Base-by-base conservation (phyloP, 1,140 invertebrate genomes). In the Apolygus lucorum region DNA sequence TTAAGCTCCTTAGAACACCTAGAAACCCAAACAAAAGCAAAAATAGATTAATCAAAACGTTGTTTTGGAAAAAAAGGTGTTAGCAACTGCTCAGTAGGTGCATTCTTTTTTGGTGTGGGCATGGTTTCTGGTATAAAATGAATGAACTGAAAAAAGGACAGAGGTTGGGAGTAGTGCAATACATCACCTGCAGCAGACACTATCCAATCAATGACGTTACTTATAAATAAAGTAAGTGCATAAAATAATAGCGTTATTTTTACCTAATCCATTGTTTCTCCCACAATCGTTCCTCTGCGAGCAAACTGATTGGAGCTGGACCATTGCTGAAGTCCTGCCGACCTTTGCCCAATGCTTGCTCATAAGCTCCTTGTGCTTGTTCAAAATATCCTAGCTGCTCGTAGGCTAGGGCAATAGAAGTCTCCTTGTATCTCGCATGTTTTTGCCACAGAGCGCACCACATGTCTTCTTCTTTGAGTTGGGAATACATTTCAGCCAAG, bases 351-450 rank as follows among this genome's bases (percentile, higher is more conserved):
- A 96, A 94, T 0, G 90, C 93, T 4, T 88, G 79, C 77, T 98
- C 95, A 78, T 94, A 98, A 0, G 91, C 87, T 1, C 84, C 86
- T 81, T 93, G 86, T 0, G 95, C 93, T 78, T 96, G 91, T 77
- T 97, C 93, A 77, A 95, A 97, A 79, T 95, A 95, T 25, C 96
- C 96, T 81, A 98, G 95, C 77, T 97, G 95, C 78, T 98, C 94
- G 74, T 94, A 91, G 0, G 93, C 90, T 64, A 97, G 91, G 2
- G 92, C 96, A 28, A 92, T 85, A 72, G 88, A 86, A 0, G 95
- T 98, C 77, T 98, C 95, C 0, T 88, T 84, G 77, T 95, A 97
- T 69, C 91, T 87, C 0, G 93, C 89, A 74, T 94, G 88, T 76
- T 94, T 94, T 73, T 93, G 90, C 95, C 95, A 98, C 1, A 98